Evolutionary conservation across 2,113 vertebrate species (phyloP), one percentile per base, ranked within the genome.

Genomic region (Entosphenus tridentatus): DNA sequence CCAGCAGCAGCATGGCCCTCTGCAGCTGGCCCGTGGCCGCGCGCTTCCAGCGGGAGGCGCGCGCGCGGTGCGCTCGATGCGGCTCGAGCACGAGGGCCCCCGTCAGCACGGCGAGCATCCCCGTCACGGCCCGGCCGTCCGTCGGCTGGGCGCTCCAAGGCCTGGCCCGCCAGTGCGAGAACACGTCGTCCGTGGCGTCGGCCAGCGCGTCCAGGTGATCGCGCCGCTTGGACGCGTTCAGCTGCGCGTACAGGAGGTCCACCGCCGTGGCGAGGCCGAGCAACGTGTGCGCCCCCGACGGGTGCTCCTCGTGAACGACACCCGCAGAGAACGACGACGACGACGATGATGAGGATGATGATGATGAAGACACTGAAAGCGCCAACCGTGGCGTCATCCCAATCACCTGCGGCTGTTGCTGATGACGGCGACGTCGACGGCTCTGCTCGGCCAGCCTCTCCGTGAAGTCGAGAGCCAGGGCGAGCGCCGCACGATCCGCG

Each of bases 1-100:
- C 91, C 8, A 98, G 79, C 0, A 96, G 81, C 75, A 96, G 96
- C 89, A 96, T 89, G 0, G 87, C 92, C 78, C 96, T 98, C 77
- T 98, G 92, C 89, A 98, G 93, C 71, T 85, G 84, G 77, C 88
- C 90, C 57, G 95, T 85, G 0, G 85, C 82, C 54, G 84, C 77
- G 72, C 93, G 88, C 71, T 98, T 96, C 87, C 90, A 39, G 39
- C 39, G 39, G 1, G 39, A 1, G 39, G 39, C 39, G 39, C 73
- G 81, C 80, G 2, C 81, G 80, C 68, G 82, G 80, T 57, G 77
- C 75, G 39, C 85, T 84, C 7, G 39, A 39, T 39, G 39, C 39
- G 77, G 77, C 10, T 86, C 86, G 0, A 82, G 75, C 71, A 96
- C 90, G 69, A 98, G 79, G 57, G 92, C 89, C 8, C 90, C 90